Evolutionary conservation across 1,140 invertebrate species (phyloP).

Genomic region (Saccostrea echinata): DNA sequence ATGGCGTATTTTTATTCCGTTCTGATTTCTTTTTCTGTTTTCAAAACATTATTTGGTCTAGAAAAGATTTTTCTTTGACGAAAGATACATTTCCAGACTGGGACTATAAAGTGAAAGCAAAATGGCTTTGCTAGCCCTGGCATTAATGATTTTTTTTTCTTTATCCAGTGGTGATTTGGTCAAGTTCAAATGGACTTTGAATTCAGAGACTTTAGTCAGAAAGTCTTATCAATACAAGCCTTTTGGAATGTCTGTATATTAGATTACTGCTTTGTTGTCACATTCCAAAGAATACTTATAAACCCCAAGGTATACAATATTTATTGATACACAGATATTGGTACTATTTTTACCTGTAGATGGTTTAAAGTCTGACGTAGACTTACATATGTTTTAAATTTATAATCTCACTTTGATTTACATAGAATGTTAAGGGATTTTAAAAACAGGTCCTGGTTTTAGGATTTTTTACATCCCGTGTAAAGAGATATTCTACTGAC

Average conservation of each 20-base stretch:
- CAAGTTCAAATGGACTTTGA: neutral
- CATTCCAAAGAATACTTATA: neutral
- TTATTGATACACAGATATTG: neutral
- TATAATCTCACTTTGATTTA: conserved; percentile 16
- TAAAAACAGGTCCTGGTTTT: conserved; percentile 20
- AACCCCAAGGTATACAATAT: neutral
- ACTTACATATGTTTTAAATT: neutral
- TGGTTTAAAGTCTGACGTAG: conserved; percentile 7
- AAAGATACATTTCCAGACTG: neutral
- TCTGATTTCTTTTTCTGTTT: conserved; percentile 17
- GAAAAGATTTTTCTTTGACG: neutral
- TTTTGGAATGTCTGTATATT: neutral
- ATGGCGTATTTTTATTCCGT: neutral
- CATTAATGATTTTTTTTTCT: neutral
- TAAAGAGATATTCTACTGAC: neutral
- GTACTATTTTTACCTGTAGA: neutral
- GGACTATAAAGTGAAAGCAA: neutral
- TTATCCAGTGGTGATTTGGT: neutral
- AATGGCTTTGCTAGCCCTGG: neutral
- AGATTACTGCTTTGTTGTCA: neutral
- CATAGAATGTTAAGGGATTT: conserved; percentile 7
- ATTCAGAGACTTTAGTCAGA: neutral
- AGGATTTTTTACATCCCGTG: neutral
- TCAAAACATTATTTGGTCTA: neutral
- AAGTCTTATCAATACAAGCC: conserved; percentile 4